Evolutionary conservation across 2,797 vertebrate genomes (phyloP).

Genomic region (Clarias platycephalus): DNA sequence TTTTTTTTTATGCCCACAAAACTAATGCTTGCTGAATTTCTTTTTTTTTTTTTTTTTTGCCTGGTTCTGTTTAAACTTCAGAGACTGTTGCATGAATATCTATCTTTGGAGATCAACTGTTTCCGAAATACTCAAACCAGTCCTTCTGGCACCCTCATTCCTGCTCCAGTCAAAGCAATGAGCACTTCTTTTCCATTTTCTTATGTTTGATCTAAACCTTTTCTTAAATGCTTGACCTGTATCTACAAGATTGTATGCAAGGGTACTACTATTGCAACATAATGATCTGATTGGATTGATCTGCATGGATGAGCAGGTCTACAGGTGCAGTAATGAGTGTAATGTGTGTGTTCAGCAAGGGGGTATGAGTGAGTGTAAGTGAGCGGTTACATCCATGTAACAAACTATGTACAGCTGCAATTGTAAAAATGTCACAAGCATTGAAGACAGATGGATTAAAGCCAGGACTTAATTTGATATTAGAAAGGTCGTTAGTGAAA

Average conservation of each 20-base stretch:
- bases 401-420: neutral
- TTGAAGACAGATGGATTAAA: neutral
- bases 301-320: neutral
- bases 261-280: neutral
- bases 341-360: neutral
- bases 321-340: neutral
- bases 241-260: neutral
- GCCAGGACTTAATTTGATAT: slow-evolving; percentile 1
- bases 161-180: neutral
- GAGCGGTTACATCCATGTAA: neutral
- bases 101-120: neutral
- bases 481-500: neutral
- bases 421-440: neutral
- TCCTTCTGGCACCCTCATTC: neutral
- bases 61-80: neutral
- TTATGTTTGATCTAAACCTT: neutral
- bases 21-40: neutral
- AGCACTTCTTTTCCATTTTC: neutral
- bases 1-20: neutral
- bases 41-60: neutral
- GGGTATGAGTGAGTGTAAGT: neutral
- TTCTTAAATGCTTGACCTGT: neutral
- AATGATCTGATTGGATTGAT: neutral
- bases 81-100: neutral
- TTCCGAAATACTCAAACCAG: slow-evolving; percentile 1